phyloP scores from a whole-genome alignment of 2,113 vertebrate species.

The Rhizomys pruinosus region DNA sequence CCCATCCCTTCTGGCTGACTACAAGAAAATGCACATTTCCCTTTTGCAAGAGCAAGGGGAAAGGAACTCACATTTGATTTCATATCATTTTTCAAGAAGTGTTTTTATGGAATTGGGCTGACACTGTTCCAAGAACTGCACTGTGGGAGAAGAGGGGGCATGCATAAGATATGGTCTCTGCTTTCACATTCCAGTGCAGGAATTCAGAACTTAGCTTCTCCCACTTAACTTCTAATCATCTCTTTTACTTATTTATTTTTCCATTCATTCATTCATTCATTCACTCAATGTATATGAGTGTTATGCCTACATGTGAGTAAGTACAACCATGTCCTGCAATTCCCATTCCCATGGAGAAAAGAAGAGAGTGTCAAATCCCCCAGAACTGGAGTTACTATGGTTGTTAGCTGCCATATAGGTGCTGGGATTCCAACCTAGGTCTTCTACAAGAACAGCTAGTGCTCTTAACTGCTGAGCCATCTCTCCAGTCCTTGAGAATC shows the following conservation, averaged over 20 bases:
- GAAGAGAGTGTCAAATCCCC: no score
- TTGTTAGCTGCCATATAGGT: no score
- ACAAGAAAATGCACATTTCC: slow-evolving; percentile 37
- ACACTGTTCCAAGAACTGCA: not conserved
- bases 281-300: no score
- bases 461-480: no score
- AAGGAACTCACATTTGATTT: slow-evolving; percentile 53
- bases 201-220: not conserved
- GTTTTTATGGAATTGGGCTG: not conserved
- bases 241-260: not conserved
- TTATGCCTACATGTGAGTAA: no score
- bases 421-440: no score
- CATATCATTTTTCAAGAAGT: slow-evolving; percentile 39
- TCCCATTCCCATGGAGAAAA: no score
- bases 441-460: no score
- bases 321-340: no score
- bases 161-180: not conserved
- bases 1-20: slow-evolving; percentile 25
- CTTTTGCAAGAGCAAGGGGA: slow-evolving; percentile 14
- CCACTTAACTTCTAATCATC: not conserved
- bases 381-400: no score
- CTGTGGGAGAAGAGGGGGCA: not conserved
- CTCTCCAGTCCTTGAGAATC: no score
- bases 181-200: not conserved
- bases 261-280: no score